A percentile compares a stretch with the other conserved stretches of the same genome.
Evolutionary conservation across 2,888 invertebrate genomes (phyloP).

Genomic region (Baccha elongata): DNA sequence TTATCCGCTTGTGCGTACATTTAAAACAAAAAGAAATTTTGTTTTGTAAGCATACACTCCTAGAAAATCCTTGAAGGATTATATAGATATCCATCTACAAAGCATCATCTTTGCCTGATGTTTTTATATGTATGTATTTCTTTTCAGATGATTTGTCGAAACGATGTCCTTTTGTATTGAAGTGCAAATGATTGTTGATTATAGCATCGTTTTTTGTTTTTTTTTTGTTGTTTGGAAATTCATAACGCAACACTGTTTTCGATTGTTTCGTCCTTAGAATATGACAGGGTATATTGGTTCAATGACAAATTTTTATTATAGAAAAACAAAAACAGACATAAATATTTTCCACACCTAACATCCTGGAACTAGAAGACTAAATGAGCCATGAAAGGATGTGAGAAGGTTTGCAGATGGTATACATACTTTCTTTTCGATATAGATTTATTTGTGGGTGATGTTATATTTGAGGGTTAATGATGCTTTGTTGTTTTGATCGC

Average conservation of each 20-base stretch:
- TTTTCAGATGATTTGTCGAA: conserved; percentile 43
- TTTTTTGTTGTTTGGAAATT: conserved; percentile 39
- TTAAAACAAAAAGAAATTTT: conserved; percentile 30
- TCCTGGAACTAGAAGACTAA: conserved; percentile 44
- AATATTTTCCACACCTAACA: conserved; percentile 32
- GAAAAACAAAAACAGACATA: neutral
- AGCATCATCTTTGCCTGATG: conserved; percentile 20
- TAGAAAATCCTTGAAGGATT: conserved; percentile 34
- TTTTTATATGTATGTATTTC: conserved; percentile 5
- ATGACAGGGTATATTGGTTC: conserved; percentile 34
- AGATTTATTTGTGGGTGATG: conserved; percentile 61
- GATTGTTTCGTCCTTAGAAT: conserved; percentile 45
- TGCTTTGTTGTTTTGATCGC: conserved; percentile 63
- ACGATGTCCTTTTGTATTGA: conserved; percentile 49
- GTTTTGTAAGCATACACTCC: conserved; percentile 45
- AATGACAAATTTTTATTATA: conserved; percentile 66
- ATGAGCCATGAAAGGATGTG: conserved; percentile 62
- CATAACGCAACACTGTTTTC: conserved; percentile 61
- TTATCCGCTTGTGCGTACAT: conserved; percentile 33
- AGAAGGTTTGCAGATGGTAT: conserved; percentile 65
- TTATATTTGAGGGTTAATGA: conserved; percentile 64
- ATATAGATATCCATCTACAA: too few species aligned
- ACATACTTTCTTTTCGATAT: conserved; percentile 57
- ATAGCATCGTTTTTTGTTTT: conserved; percentile 37
- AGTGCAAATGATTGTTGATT: conserved; percentile 69